Evolutionary conservation across 1,140 invertebrate genomes (phyloP), one percentile per base, ranked within the genome.

Genomic region (Saxidomus purpurata): DNA sequence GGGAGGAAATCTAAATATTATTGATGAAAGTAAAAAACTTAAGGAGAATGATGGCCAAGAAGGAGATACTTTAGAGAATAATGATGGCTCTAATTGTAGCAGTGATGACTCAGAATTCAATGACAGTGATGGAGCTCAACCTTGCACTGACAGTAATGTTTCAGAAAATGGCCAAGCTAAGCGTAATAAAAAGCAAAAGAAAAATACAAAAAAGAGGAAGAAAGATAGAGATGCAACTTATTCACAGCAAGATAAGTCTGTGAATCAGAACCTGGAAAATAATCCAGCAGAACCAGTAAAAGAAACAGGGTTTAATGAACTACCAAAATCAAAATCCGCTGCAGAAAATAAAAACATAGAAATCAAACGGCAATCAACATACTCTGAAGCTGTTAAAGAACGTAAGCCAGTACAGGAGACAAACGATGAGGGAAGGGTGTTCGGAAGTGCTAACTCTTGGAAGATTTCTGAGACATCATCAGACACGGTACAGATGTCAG

Each of bases 141-240:
- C 25, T 4, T 11, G 17, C 36, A 40, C 67, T 38, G 67, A 36
- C 15, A 40, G 2, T 71, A 3, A 17, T 38, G 34, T 1, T 28
- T 2, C 36, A 17, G 67, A 22, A 38, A 71, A 15, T 71, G 34
- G 13, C 1, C 31, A 15, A 6, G 22, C 22, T 2, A 38, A 71
- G 25, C 19, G 34, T n/a, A 38, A 36, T 22, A 71, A 71, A 38
- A 71, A 71, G 34, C 67, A 71, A 17, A 71, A 71, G 67, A 71
- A 71, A 19, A 71, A 71, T 38, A 71, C 36, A 34, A 71, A 71
- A 28, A 36, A 38, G n/a, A 71, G 67, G 17, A 71, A 71, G 34
- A 71, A 71, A 38, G 67, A 71, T 15, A 71, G 34, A 71, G 67
- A 71, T 2, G 31, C 1, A 13, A 9, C 1, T 1, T 8, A 15